Percentiles rank a stretch among this genome's conserved stretches.
Conservation (phyloP, 2,113 vertebrate genomes). For the Carlito syrichta region DNA sequence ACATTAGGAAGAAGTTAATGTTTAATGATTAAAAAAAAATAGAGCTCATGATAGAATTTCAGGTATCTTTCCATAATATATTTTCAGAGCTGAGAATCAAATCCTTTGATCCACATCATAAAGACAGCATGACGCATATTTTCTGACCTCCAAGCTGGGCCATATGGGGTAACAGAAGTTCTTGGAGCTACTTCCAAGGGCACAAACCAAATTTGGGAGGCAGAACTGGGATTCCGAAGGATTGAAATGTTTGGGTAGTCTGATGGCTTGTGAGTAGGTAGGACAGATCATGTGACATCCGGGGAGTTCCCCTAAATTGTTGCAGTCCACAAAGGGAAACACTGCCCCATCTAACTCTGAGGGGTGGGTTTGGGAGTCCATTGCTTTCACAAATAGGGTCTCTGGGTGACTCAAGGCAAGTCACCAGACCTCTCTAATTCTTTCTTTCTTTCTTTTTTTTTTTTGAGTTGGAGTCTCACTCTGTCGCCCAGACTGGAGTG, state of each 20-base stretch:
- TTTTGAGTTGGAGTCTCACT: no score
- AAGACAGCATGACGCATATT: not conserved
- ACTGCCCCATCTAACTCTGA: rapidly evolving
- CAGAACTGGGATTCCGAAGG: not conserved
- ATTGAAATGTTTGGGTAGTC: rapidly evolving
- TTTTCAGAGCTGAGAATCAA: not conserved
- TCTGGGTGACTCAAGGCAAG: not conserved
- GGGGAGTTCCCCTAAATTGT: no score
- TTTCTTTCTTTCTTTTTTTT: no score
- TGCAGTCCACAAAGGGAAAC: not conserved
- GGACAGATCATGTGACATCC: not conserved
- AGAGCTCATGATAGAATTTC: not conserved
- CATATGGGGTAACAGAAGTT: not conserved
- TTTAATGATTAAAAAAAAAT: not conserved
- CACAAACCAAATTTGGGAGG: not conserved
- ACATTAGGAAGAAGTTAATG: not conserved
- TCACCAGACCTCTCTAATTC: not conserved
- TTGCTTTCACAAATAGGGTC: not conserved
- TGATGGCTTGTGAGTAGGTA: not conserved
- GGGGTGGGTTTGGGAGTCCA: not conserved
- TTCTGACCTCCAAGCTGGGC: not conserved
- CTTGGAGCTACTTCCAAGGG: not conserved
- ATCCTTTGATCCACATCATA: not conserved
- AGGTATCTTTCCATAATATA: not conserved
- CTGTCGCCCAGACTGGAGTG: no score